Conservation (phyloP, 2,113 vertebrate genomes). For the Barbus barbus region DNA sequence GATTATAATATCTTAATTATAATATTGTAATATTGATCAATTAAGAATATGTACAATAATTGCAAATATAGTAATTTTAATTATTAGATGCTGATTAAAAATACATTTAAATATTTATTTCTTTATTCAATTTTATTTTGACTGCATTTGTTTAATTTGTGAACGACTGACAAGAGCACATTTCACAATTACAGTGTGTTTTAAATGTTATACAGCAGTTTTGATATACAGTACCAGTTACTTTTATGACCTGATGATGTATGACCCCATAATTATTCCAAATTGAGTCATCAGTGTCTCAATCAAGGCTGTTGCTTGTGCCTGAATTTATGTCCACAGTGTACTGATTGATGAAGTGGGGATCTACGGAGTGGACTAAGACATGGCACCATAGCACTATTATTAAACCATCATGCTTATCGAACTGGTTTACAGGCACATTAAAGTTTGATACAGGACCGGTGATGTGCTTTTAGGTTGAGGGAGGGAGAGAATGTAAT, state of each 20-base stretch:
- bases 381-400: not conserved
- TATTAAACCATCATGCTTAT: not conserved
- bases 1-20: too few relatives aligned
- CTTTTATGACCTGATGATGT: not conserved
- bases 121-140: not conserved
- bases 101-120: not conserved
- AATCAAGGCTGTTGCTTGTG: not conserved
- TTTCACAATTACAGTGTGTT: not conserved
- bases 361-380: not conserved
- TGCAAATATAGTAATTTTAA: not conserved
- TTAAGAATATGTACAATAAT: too few relatives aligned
- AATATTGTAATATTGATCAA: too few relatives aligned
- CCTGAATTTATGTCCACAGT: not conserved
- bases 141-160: not conserved
- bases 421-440: constrained; percentile 2
- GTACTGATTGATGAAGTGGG: not conserved
- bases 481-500: not conserved
- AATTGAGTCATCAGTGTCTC: not conserved
- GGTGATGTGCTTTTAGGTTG: constrained; percentile 2
- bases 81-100: not conserved
- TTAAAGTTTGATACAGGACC: constrained; percentile 1
- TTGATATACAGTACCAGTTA: not conserved
- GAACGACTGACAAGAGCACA: not conserved
- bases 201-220: not conserved
- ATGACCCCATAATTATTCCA: not conserved